Evolutionary conservation across 2,113 vertebrate species (phyloP).

Genomic region (Megaceryle torquata): DNA sequence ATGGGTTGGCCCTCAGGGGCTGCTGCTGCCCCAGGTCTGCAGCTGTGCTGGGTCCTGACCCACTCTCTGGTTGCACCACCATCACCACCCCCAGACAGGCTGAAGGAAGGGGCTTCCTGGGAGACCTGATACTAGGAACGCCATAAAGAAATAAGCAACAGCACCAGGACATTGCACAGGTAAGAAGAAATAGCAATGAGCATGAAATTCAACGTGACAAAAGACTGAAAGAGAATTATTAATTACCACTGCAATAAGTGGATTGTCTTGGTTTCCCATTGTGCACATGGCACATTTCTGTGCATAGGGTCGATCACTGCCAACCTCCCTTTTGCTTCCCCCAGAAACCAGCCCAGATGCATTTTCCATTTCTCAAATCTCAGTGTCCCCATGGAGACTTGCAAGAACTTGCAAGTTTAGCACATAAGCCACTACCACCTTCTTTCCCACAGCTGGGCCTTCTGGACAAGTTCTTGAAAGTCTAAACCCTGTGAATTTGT

Average conservation of each 20-base stretch:
- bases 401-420: not conserved
- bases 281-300: not conserved
- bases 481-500: not conserved
- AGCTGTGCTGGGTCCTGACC: fast-evolving
- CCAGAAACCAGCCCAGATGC: not conserved
- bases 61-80: fast-evolving
- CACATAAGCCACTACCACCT: not conserved
- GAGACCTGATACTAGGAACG: fast-evolving
- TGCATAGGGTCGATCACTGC: not conserved
- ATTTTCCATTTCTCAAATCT: not conserved
- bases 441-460: not conserved
- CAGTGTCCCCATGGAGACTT: not conserved
- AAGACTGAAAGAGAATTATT: not conserved
- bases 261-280: not conserved
- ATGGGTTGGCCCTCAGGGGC: not conserved
- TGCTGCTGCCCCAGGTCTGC: no score
- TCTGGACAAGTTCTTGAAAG: not conserved
- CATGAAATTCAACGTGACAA: not conserved
- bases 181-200: not conserved
- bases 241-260: not conserved
- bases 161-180: not conserved
- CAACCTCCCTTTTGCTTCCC: not conserved
- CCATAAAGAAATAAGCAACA: not conserved
- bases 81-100: not conserved
- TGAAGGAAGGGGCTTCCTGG: not conserved